A percentile compares a stretch with the other conserved stretches of the same genome.
Evolutionary conservation across 2,888 invertebrate genomes (phyloP).

Genomic region (Galerucella nymphaeae): DNA sequence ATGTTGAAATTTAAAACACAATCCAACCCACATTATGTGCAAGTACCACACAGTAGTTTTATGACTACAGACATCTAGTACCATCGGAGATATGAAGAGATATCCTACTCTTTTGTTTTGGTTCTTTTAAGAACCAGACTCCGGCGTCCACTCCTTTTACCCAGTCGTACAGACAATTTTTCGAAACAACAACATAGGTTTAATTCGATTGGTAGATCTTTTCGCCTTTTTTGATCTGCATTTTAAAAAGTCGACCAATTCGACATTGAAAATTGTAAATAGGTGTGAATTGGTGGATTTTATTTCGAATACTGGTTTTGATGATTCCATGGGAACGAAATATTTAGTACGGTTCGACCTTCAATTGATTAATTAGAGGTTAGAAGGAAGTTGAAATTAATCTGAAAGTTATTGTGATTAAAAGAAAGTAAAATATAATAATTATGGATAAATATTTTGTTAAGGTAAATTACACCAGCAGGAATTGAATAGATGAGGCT

Average conservation of each 20-base stretch:
- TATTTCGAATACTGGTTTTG: not conserved
- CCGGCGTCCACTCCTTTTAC: not conserved
- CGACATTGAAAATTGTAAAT: not conserved
- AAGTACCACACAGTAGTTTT: conserved; percentile 4
- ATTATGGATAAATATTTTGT: too few species aligned
- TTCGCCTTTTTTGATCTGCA: not conserved
- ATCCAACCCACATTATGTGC: not conserved
- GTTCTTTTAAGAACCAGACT: conserved; percentile 9
- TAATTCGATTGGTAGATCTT: not conserved
- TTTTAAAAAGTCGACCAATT: not conserved
- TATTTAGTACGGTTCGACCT: not conserved
- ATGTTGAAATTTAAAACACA: too few species aligned
- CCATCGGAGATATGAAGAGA: not conserved
- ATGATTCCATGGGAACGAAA: not conserved
- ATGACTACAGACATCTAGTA: not conserved
- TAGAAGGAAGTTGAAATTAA: not conserved
- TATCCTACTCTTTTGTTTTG: not conserved
- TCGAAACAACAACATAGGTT: not conserved
- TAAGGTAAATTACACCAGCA: too few species aligned
- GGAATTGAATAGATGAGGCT: too few species aligned
- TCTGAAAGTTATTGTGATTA: not conserved
- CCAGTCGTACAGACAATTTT: conserved; percentile 8
- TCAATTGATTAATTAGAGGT: not conserved
- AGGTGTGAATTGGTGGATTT: not conserved
- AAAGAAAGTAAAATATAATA: not conserved